Conservation (phyloP, 2,113 vertebrate genomes). For the Nibea coibor region DNA sequence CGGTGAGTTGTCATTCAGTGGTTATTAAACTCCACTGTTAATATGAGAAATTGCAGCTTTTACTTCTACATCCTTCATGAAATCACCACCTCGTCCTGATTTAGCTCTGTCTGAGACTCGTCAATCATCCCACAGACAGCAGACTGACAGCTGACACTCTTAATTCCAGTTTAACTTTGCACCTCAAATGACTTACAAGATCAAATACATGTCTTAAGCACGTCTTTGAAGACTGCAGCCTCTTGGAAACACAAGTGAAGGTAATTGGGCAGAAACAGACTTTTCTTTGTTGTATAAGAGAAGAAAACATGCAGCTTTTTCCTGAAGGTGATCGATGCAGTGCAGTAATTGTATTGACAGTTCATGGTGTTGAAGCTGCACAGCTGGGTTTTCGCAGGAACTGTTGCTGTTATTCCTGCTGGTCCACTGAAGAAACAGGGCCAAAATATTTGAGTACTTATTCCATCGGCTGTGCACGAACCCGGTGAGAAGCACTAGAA, state of each 20-base stretch:
- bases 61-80: not conserved
- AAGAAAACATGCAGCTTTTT: not conserved
- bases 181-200: not conserved
- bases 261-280: not conserved
- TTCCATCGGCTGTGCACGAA: not conserved
- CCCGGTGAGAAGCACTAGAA: not conserved
- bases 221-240: not conserved
- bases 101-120: not conserved
- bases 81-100: slow-evolving; percentile 8
- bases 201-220: not conserved
- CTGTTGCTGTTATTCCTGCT: slow-evolving; percentile 1
- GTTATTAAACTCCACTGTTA: not conserved
- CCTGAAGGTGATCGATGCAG: slow-evolving; percentile 1
- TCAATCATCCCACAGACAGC: slow-evolving; percentile 36
- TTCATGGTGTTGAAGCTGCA: slow-evolving; percentile 2
- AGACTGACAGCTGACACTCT: slow-evolving; percentile 42
- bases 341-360: slow-evolving; percentile 9
- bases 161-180: slow-evolving; percentile 20
- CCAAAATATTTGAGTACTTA: not conserved
- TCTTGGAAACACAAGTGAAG: slow-evolving; percentile 1
- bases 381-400: slow-evolving; percentile 8
- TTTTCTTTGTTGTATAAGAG: not conserved
- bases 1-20: not conserved
- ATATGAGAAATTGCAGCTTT: not conserved
- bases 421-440: not conserved